These are phyloP conservation scores for Muntiacus reevesi DNA, from an alignment of 2,113 vertebrate species.

Conservation along the genomic window DNA sequence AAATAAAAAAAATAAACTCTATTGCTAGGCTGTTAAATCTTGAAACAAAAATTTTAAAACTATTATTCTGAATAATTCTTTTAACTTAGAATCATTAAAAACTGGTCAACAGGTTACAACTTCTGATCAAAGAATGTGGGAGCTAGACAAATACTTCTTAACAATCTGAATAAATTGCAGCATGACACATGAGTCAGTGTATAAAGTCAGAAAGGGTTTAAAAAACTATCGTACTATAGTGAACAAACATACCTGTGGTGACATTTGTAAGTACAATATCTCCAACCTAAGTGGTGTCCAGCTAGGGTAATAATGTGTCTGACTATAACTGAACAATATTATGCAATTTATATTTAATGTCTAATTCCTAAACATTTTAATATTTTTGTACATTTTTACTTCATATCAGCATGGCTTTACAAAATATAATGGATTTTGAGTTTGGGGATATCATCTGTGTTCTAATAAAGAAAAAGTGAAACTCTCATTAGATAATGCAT, in stretches of 20 bases:
- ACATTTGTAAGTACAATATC: conserved; percentile 64
- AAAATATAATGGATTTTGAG: conserved; percentile 44
- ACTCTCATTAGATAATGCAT: background rate
- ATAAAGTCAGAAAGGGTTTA: conserved; percentile 54
- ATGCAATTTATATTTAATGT: background rate
- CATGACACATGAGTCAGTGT: background rate
- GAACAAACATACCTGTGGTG: conserved; percentile 61
- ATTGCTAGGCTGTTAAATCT: background rate
- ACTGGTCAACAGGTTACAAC: conserved; percentile 11
- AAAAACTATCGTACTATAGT: conserved; percentile 45
- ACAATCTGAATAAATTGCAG: conserved; percentile 39
- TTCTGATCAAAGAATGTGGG: conserved; percentile 41
- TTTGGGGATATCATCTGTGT: background rate
- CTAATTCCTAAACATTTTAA: conserved; percentile 70
- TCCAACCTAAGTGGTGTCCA: conserved; percentile 48
- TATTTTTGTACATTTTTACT: conserved; percentile 53
- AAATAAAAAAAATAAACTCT: conserved; percentile 37
- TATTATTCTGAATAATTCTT: background rate
- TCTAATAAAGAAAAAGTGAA: background rate
- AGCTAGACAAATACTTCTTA: conserved; percentile 17
- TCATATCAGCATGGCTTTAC: conserved; percentile 5
- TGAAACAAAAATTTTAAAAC: background rate
- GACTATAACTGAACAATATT: conserved; percentile 21
- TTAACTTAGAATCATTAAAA: conserved; percentile 54
- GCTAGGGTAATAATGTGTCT: conserved; percentile 62